These are phyloP conservation scores for Pachymerium ferrugineum DNA, from an alignment of 2,888 invertebrate genomes.

Conservation along the genomic window DNA sequence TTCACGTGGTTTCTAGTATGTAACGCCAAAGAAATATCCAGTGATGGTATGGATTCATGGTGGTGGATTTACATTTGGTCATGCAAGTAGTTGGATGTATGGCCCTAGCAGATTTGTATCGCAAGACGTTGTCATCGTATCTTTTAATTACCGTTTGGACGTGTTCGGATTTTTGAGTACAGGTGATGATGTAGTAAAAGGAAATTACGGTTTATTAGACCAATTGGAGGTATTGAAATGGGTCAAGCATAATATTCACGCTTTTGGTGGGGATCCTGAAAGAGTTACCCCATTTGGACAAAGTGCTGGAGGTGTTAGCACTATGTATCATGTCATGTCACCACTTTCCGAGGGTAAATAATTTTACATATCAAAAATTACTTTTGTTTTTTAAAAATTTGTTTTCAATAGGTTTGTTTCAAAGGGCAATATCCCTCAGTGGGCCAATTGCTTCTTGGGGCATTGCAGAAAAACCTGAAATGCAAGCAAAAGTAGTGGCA, in stretches of 20 bases:
- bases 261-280: conserved; percentile 5
- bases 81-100: not conserved
- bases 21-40: not conserved
- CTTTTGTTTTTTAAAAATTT: not conserved
- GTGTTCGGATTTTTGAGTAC: not conserved
- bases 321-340: not conserved
- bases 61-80: not conserved
- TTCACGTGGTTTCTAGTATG: not conserved
- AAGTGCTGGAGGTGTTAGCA: not conserved
- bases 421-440: not conserved
- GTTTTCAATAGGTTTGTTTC: not conserved
- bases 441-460: not conserved
- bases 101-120: not conserved
- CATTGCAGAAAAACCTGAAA: not conserved
- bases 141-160: conserved; percentile 15
- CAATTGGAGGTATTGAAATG: not conserved
- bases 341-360: conserved; percentile 10
- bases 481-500: not conserved
- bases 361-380: not conserved
- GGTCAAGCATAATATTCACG: not conserved
- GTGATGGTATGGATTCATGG: conserved; percentile 27
- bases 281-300: not conserved
- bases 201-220: conserved; percentile 24
- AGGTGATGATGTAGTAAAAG: not conserved
- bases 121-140: not conserved